phyloP scores from a whole-genome alignment of 1,140 invertebrate genomes.

The Heliconius congener region DNA sequence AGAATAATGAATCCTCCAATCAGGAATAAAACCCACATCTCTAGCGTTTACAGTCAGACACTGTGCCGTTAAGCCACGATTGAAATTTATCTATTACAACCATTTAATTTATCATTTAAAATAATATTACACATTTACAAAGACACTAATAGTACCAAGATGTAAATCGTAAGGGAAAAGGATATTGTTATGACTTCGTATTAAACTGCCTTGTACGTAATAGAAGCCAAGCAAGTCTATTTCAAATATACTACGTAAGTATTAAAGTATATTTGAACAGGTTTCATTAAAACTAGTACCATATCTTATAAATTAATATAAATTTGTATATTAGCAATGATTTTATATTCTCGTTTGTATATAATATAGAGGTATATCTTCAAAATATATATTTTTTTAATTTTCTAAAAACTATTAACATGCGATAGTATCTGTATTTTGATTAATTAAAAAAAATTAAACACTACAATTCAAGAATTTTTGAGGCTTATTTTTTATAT shows the following conservation, averaged over 20 bases:
- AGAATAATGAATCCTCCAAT: too few species aligned
- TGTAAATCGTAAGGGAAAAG: conserved; percentile 19
- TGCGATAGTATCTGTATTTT: too few species aligned
- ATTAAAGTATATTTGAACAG: background rate
- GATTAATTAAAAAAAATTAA: too few species aligned
- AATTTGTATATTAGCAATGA: background rate
- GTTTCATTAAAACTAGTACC: background rate
- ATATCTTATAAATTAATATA: conserved; percentile 4
- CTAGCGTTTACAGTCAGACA: too few species aligned
- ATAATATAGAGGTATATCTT: background rate
- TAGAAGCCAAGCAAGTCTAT: background rate
- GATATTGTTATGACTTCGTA: conserved; percentile 1
- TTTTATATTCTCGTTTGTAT: background rate
- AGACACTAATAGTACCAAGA: background rate
- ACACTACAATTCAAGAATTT: too few species aligned
- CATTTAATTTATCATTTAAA: too few species aligned
- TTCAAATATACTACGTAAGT: background rate
- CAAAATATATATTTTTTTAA: too few species aligned
- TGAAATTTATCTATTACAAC: too few species aligned
- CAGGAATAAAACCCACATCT: too few species aligned
- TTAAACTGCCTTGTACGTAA: background rate
- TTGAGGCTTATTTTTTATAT: too few species aligned
- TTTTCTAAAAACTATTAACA: too few species aligned
- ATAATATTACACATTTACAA: too few species aligned
- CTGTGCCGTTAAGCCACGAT: background rate